phyloP scores from a whole-genome alignment of 2,888 invertebrate genomes.

The Balanococcus diminutus region DNA sequence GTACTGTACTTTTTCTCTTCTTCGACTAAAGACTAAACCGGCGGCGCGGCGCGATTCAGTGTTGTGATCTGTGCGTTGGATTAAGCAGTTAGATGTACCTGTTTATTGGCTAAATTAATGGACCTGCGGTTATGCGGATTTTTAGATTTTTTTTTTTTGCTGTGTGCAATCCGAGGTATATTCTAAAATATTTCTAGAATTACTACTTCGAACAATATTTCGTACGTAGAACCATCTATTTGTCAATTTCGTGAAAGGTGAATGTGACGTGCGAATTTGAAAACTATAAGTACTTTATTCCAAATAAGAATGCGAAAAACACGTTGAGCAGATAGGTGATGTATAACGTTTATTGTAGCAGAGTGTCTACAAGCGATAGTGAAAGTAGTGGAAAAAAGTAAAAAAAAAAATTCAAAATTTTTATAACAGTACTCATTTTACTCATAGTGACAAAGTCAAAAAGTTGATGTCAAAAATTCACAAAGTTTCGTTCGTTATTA shows the following conservation, averaged over 20 bases:
- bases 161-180: background rate
- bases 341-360: too few relatives aligned
- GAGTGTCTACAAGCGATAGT: too few relatives aligned
- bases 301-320: too few relatives aligned
- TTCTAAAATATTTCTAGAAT: background rate
- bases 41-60: background rate
- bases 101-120: conserved; percentile 18
- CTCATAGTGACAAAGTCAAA: too few relatives aligned
- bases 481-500: too few relatives aligned
- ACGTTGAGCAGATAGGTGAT: too few relatives aligned
- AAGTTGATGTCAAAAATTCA: too few relatives aligned
- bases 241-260: background rate
- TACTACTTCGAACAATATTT: background rate
- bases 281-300: too few relatives aligned
- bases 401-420: too few relatives aligned
- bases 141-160: background rate
- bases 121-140: background rate
- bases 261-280: too few relatives aligned
- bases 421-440: too few relatives aligned
- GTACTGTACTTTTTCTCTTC: background rate
- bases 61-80: background rate
- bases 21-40: background rate
- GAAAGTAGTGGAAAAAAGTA: too few relatives aligned
- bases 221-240: background rate
- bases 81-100: conserved; percentile 23